Conservation (phyloP, 2,113 vertebrate genomes). For the Dromas ardeola region DNA sequence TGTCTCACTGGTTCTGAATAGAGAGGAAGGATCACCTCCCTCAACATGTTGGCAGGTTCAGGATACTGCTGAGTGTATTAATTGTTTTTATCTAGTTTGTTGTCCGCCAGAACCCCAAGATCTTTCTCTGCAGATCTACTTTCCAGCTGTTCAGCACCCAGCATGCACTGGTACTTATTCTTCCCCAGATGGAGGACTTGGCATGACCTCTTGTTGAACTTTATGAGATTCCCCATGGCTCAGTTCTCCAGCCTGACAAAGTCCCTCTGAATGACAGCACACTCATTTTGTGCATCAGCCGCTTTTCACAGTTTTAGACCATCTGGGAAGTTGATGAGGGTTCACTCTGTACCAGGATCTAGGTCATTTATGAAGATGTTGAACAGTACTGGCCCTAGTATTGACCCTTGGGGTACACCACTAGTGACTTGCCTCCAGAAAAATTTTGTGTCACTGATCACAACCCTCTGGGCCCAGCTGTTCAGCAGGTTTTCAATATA, state of each 20-base stretch:
- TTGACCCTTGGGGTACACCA: not conserved
- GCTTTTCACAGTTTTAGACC: not conserved
- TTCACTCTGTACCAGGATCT: not conserved
- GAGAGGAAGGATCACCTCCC: not conserved
- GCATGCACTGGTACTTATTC: not conserved
- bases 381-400: not conserved
- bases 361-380: not conserved
- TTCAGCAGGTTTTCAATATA: not conserved
- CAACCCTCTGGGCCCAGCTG: not conserved
- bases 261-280: not conserved
- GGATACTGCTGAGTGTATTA: no score
- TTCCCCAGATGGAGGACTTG: not conserved
- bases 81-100: not conserved
- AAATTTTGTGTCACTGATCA: not conserved
- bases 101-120: not conserved
- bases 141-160: not conserved
- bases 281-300: not conserved
- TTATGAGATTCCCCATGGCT: not conserved
- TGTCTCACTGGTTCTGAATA: not conserved
- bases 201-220: not conserved
- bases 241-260: not conserved
- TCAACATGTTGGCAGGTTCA: not conserved
- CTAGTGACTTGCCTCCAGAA: not conserved
- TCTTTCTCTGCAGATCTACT: not conserved
- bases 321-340: not conserved